Conservation (phyloP, 2,797 vertebrate species). For the Acanthurus tractus region DNA sequence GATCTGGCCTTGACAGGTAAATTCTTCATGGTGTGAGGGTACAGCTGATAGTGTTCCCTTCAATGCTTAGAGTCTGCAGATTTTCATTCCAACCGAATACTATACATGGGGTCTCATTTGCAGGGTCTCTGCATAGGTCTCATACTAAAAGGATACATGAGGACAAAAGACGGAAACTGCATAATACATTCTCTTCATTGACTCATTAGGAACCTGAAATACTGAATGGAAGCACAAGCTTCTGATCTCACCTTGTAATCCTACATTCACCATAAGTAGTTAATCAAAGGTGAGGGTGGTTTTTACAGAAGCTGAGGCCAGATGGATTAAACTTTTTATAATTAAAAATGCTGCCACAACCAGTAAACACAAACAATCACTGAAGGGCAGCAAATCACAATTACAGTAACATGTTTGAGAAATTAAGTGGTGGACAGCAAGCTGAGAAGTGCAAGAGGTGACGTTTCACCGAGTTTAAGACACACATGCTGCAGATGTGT, state of each 20-base stretch:
- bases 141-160: conserved; percentile 22
- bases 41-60: conserved; percentile 7
- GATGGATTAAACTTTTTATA: neutral
- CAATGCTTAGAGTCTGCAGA: conserved; percentile 21
- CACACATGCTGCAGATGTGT: conserved; percentile 10
- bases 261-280: neutral
- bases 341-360: neutral
- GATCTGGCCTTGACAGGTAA: conserved; percentile 12
- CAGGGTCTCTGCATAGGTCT: conserved; percentile 57
- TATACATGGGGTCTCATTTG: conserved; percentile 26
- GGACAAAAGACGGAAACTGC: conserved; percentile 22
- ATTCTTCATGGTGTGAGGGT: neutral
- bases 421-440: conserved; percentile 17
- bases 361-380: neutral
- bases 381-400: conserved; percentile 10
- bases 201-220: conserved; percentile 12
- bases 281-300: neutral
- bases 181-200: conserved; percentile 7
- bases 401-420: neutral
- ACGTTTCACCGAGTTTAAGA: conserved; percentile 29
- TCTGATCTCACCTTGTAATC: neutral
- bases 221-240: conserved; percentile 21
- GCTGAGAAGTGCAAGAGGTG: conserved; percentile 33
- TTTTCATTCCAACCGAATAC: conserved; percentile 38
- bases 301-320: conserved; percentile 2